These are phyloP conservation scores for Tinamus major DNA, from an alignment of 2,797 vertebrate species.

Conservation along the genomic window DNA sequence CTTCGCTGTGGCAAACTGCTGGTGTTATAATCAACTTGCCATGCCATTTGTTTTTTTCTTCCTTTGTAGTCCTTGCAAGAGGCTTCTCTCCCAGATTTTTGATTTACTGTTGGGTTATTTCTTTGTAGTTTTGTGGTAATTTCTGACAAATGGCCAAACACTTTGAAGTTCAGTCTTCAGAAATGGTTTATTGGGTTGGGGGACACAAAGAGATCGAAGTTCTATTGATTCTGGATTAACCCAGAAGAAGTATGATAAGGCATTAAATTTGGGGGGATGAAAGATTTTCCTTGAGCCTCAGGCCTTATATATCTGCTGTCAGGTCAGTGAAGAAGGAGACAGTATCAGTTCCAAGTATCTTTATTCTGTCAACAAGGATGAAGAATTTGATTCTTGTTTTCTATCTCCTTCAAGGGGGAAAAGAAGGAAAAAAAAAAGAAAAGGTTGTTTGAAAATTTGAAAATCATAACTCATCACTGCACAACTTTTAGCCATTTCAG, in stretches of 20 bases:
- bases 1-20: slow-evolving; percentile 55
- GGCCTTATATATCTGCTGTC: background rate
- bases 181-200: background rate
- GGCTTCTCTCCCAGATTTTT: slow-evolving; percentile 53
- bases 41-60: slow-evolving; percentile 40
- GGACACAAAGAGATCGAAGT: background rate
- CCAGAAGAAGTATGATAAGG: background rate
- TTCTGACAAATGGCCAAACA: slow-evolving; percentile 20
- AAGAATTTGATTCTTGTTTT: background rate
- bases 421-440: background rate
- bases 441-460: background rate
- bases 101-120: slow-evolving; percentile 58
- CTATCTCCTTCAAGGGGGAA: background rate
- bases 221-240: background rate
- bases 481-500: background rate
- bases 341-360: background rate
- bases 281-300: background rate
- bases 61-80: slow-evolving; percentile 59
- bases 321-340: background rate
- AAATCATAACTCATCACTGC: background rate
- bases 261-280: background rate
- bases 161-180: slow-evolving; percentile 30
- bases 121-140: slow-evolving; percentile 48
- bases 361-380: background rate
- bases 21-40: slow-evolving; percentile 62